A percentile compares a stretch with the other conserved stretches of the same genome.
phyloP scores from a whole-genome alignment of 2,113 vertebrate genomes.

The Formicarius rufipectus region DNA sequence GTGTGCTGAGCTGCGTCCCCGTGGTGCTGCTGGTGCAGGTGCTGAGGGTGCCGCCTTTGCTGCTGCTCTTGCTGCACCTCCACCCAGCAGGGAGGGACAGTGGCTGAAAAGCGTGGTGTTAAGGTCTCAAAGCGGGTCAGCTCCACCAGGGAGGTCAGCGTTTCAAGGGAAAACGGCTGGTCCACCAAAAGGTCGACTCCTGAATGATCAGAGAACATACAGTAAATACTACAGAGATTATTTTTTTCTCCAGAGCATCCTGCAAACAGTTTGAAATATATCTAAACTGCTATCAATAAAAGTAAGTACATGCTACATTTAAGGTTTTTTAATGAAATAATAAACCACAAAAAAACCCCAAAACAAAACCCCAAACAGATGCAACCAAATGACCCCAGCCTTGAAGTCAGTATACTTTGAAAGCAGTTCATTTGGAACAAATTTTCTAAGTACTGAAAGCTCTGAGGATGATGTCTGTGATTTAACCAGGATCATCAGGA shows the following conservation, averaged over 20 bases:
- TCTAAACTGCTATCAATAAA: not conserved
- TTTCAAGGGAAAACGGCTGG: conserved; percentile 88
- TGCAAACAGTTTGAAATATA: not conserved
- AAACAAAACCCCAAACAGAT: not conserved
- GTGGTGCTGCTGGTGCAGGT: conserved; percentile 97
- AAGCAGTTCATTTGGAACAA: not conserved
- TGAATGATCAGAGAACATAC: conserved; percentile 48
- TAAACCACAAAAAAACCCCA: not conserved
- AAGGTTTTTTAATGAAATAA: not conserved
- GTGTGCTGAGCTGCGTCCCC: conserved; percentile 98
- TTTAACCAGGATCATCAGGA: not conserved
- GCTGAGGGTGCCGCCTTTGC: conserved; percentile 94
- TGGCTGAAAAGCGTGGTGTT: conserved; percentile 96
- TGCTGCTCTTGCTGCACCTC: conserved; percentile 99
- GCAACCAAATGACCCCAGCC: not conserved
- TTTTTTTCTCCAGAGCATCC: not conserved
- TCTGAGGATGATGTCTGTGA: not conserved
- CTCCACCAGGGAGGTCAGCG: conserved; percentile 91
- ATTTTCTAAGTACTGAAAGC: not conserved
- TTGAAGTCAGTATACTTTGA: not conserved
- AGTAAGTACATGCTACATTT: not conserved
- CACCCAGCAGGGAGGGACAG: conserved; percentile 97
- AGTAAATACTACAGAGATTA: not conserved
- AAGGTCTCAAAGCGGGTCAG: conserved; percentile 96
- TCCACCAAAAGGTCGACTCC: conserved; percentile 97